Conservation (phyloP, 2,797 vertebrate genomes). For the Myotis planiceps region DNA sequence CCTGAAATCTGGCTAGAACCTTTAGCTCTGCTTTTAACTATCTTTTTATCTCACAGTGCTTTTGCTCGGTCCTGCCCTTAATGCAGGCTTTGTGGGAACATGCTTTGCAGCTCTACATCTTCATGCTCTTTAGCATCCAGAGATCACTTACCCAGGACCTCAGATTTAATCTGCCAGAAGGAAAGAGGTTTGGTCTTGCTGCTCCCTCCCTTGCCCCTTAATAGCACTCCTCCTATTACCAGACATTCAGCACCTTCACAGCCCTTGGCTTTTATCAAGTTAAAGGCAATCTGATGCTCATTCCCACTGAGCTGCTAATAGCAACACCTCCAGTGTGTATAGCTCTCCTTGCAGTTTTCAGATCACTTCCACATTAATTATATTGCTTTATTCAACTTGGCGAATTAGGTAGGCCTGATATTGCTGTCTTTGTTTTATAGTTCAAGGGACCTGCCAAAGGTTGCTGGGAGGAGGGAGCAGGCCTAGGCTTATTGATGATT, state of each 20-base stretch:
- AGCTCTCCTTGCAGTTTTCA: conserved; percentile 46
- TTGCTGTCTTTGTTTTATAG: neutral
- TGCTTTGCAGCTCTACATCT: neutral
- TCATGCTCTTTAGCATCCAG: neutral
- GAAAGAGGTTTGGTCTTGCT: neutral
- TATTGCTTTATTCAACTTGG: neutral
- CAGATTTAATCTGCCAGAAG: neutral
- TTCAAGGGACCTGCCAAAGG: neutral
- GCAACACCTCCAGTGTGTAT: neutral
- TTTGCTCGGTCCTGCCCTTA: neutral
- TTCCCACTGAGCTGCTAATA: neutral
- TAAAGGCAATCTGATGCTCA: neutral
- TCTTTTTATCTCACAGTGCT: neutral
- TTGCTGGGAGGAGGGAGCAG: neutral
- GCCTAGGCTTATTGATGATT: neutral
- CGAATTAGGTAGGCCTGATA: neutral
- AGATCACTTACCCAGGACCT: neutral
- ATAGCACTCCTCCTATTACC: neutral
- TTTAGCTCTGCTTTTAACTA: neutral
- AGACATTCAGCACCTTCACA: neutral
- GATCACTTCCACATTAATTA: conserved; percentile 15
- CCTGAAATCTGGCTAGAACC: neutral
- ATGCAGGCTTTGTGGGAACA: neutral
- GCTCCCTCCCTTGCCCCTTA: neutral
- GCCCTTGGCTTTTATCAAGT: neutral